Conservation (phyloP, 1,140 invertebrate species). For the Temnothorax curvispinosus region DNA sequence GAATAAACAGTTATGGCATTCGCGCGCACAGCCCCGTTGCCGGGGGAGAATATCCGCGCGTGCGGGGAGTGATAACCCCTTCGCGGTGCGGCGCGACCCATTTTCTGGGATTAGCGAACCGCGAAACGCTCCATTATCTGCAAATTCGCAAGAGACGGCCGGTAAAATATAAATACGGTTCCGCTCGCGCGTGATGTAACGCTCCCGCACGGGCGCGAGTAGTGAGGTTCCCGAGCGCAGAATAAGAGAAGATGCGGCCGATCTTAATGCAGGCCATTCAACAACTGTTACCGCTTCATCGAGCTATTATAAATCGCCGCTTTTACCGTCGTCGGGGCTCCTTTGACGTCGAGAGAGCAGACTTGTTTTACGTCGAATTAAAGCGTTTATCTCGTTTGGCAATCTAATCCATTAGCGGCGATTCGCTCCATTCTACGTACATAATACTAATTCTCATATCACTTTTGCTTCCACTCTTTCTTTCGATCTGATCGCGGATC, state of each 20-base stretch:
- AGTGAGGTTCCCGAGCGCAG: neutral
- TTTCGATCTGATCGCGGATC: neutral
- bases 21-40: slow-evolving; percentile 3
- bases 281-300: slow-evolving; percentile 41
- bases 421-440: neutral
- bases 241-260: slow-evolving; percentile 35
- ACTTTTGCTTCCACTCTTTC: neutral
- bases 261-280: slow-evolving; percentile 26
- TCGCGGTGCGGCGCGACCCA: slow-evolving; percentile 34
- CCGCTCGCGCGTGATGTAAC: slow-evolving; percentile 7
- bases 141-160: slow-evolving; percentile 22
- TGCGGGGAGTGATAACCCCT: slow-evolving; percentile 33
- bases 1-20: slow-evolving; percentile 72
- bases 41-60: slow-evolving; percentile 20
- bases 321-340: neutral
- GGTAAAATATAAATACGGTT: slow-evolving; percentile 40
- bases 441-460: neutral
- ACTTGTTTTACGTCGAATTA: neutral
- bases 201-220: neutral
- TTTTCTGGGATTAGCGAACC: slow-evolving; percentile 57
- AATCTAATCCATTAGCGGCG: slow-evolving; percentile 7
- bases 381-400: neutral
- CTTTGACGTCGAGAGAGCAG: neutral
- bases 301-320: slow-evolving; percentile 19
- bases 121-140: slow-evolving; percentile 63